Evolutionary conservation across 1,140 invertebrate species (phyloP).

Genomic region (Dinoponera quadriceps): DNA sequence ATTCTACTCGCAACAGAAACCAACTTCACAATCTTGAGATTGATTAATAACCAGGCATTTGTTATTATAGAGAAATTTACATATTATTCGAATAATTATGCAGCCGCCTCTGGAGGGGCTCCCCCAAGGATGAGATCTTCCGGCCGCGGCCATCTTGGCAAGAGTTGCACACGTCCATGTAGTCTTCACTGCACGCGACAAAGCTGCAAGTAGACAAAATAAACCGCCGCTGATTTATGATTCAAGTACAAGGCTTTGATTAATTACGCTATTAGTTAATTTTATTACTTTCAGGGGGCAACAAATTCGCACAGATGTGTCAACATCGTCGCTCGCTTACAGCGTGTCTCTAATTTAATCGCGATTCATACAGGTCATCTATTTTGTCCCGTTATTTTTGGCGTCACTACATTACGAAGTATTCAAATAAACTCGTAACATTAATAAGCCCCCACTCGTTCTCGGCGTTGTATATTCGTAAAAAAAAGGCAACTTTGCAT

Average conservation of each 20-base stretch:
- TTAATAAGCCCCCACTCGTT: constrained; percentile 30
- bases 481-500: constrained; percentile 52
- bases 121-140: constrained; percentile 22
- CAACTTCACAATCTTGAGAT: not conserved
- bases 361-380: not conserved
- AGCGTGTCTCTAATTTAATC: constrained; percentile 34
- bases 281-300: constrained; percentile 6
- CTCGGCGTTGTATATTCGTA: not conserved
- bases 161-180: not conserved
- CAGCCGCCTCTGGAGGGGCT: not conserved
- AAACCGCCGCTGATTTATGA: constrained; percentile 17
- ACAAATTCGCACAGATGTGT: constrained; percentile 6
- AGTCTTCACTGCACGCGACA: not conserved
- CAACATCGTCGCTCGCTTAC: not conserved
- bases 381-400: constrained; percentile 20
- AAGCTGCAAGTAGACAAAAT: constrained; percentile 44
- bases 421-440: constrained; percentile 17
- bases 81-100: constrained; percentile 44
- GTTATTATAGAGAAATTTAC: constrained; percentile 27
- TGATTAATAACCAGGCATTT: constrained; percentile 24
- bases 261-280: no score
- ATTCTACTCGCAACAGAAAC: not conserved
- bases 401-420: constrained; percentile 1
- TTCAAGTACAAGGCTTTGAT: not conserved
- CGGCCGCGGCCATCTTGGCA: not conserved